A percentile compares a stretch with the other conserved stretches of the same genome.
Conservation (phyloP, 2,113 vertebrate genomes). For the Phalacrocorax brasilianus region DNA sequence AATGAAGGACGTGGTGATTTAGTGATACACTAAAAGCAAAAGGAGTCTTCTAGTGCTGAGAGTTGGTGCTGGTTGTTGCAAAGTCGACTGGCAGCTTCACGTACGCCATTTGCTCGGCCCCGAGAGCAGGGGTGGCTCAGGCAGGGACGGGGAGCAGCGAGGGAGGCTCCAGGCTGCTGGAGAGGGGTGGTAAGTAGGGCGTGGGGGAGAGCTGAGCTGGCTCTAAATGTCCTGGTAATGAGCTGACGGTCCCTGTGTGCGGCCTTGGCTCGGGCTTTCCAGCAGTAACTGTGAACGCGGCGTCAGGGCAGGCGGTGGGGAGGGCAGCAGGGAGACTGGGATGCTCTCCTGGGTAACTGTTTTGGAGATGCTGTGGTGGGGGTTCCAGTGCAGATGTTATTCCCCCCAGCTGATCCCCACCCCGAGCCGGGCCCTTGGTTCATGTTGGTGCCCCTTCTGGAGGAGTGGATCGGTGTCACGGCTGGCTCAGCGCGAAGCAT, state of each 20-base stretch:
- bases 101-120: not conserved
- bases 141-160: not conserved
- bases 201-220: not conserved
- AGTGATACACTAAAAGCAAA: not conserved
- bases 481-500: not conserved
- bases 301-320: not conserved
- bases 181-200: not conserved
- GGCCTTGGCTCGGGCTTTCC: not conserved
- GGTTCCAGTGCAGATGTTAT: not conserved
- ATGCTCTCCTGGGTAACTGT: not conserved
- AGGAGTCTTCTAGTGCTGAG: not conserved
- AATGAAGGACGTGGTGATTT: rapidly evolving
- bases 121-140: not conserved
- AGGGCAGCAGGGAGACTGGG: not conserved
- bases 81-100: not conserved
- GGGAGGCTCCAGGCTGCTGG: not conserved
- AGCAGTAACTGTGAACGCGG: not conserved
- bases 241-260: not conserved
- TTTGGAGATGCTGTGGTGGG: not conserved
- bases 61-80: not conserved
- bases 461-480: rapidly evolving
- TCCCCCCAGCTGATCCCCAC: not conserved
- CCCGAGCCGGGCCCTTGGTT: rapidly evolving
- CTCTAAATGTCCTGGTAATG: not conserved
- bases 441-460: not conserved